Evolutionary conservation across 2,888 invertebrate genomes (phyloP), one percentile per base, ranked within the genome.

Genomic region (Imbricaverruca yamaguchii): DNA sequence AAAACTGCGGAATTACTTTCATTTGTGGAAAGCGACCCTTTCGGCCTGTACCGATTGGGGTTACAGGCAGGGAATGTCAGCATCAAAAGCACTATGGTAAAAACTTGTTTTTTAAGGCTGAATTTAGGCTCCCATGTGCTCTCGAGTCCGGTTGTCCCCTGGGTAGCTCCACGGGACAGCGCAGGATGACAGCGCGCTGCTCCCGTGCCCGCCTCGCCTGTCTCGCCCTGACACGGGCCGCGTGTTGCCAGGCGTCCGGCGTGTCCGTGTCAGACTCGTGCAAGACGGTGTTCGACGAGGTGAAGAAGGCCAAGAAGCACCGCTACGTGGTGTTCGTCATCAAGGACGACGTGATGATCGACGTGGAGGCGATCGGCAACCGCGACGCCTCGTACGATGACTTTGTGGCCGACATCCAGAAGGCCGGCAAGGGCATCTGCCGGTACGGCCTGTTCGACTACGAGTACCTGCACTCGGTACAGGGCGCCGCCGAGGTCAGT

Each of bases 271-370:
- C 96, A 86, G 96, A 96, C 90, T 92, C 93, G 85, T 97, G 97
- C 90, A 95, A 97, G 91, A 94, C 93, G 84, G 95, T 93, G 86
- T 97, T 96, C 89, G 96, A 97, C 89, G 96, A 96, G 90, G 96
- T 98, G 86, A 98, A 98, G 90, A 96, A 97, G 90, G 95, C 96
- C 88, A 97, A 97, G 91, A 96, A 96, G 87, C 95, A 96, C 90
- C 94, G 97, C 87, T 98, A 97, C 89, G 96, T 97, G 85, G 95
- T 98, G 87, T 97, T 95, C 90, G 95, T 92, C 90, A 95, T 98
- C 89, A 93, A 95, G 86, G 96, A 97, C 88, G 97, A 97, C 88
- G 95, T 94, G 89, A 94, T 95, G 89, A 97, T 98, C 87, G 95
- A 95, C 87, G 96, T 97, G 82, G 96, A 97, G 90, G 93, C 93